These are phyloP conservation scores for Dryadula phaetusa DNA, from an alignment of 2,888 invertebrate genomes.

Conservation along the genomic window DNA sequence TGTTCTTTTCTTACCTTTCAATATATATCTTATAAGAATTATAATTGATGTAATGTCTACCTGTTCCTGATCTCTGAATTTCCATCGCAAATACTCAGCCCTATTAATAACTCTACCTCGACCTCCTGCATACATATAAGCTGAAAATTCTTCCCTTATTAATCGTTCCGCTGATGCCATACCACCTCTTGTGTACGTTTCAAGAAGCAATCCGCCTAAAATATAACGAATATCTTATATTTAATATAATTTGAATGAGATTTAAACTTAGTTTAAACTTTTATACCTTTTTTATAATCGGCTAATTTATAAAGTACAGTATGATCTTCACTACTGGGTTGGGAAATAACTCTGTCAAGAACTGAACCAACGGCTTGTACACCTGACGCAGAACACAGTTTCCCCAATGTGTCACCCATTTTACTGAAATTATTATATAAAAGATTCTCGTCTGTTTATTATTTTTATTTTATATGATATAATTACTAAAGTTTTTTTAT, in stretches of 20 bases:
- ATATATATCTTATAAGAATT: neutral
- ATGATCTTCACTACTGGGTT: constrained; percentile 93
- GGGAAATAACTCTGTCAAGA: constrained; percentile 95
- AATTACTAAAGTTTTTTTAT: neutral
- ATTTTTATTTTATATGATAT: too few relatives aligned
- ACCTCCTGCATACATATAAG: constrained; percentile 94
- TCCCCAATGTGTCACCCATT: constrained; percentile 73
- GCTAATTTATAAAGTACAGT: constrained; percentile 94
- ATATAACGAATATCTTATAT: neutral
- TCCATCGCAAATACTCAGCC: constrained; percentile 95
- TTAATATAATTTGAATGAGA: neutral
- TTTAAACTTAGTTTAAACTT: neutral
- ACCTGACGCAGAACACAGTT: constrained; percentile 76
- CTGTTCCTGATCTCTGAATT: constrained; percentile 93
- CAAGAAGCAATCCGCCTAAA: constrained; percentile 92
- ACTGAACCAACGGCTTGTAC: constrained; percentile 89
- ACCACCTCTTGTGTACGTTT: constrained; percentile 93
- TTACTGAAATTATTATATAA: constrained; percentile 19
- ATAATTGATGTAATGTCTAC: constrained; percentile 60
- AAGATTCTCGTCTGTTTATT: neutral
- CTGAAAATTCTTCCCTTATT: constrained; percentile 93
- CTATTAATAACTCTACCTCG: constrained; percentile 93
- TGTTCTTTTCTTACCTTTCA: neutral
- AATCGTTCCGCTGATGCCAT: constrained; percentile 92
- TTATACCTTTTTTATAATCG: constrained; percentile 92